A percentile compares a stretch with the other conserved stretches of the same genome.
phyloP scores from a whole-genome alignment of 2,113 vertebrate species.

The Phylloscopus whistleri region DNA sequence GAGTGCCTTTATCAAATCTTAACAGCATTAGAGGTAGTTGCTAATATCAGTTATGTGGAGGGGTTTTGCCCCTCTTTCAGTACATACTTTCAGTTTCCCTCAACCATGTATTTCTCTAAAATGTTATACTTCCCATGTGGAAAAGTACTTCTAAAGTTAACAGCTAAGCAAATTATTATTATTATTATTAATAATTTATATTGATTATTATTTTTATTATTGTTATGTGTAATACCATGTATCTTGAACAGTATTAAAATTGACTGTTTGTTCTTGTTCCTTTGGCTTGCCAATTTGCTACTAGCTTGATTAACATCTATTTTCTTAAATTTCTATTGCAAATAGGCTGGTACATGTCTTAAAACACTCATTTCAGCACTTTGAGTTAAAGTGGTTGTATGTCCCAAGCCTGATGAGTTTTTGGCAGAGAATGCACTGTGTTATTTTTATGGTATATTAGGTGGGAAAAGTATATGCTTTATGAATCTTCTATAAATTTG shows the following conservation, averaged over 20 bases:
- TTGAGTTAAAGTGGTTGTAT: neutral
- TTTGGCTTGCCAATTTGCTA: neutral
- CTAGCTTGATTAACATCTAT: neutral
- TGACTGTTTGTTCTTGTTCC: neutral
- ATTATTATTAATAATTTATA: neutral
- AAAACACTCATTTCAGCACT: neutral
- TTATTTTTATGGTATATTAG: neutral
- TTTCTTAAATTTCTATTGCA: neutral
- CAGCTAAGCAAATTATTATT: neutral
- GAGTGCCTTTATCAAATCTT: neutral
- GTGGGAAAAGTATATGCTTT: neutral
- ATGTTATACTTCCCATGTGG: neutral
- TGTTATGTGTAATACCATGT: neutral
- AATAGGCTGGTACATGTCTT: neutral
- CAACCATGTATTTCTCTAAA: neutral
- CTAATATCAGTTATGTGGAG: accelerated
- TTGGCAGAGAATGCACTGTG: neutral
- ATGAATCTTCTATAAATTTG: neutral
- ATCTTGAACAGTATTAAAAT: neutral
- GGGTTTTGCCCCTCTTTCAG: neutral
- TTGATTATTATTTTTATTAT: neutral
- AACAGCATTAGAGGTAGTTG: neutral
- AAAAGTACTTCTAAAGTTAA: neutral
- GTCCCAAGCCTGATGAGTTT: neutral
- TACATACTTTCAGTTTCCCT: neutral